Conservation (phyloP, 2,113 vertebrate genomes). For the Chelonoidis abingdonii region DNA sequence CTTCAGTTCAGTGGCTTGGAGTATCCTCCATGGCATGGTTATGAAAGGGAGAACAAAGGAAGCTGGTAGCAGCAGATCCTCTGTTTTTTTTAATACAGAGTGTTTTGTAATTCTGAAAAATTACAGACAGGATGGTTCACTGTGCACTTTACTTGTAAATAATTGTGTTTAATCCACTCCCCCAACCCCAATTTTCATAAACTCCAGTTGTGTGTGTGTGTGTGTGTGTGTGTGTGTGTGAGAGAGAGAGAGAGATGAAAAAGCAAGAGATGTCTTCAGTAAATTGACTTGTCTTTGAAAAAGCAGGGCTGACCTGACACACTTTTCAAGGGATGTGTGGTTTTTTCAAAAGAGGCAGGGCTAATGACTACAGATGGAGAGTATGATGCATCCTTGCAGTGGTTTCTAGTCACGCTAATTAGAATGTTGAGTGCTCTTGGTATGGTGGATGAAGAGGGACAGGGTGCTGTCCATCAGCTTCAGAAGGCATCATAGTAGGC, state of each 20-base stretch:
- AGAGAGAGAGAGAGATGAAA: neutral
- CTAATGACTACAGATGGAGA: neutral
- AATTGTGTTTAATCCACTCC: neutral
- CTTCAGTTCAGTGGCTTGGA: neutral
- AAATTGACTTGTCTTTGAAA: neutral
- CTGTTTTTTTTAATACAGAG: neutral
- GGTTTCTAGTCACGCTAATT: fast-evolving
- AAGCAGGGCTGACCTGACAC: neutral
- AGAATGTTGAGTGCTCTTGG: neutral
- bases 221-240: neutral
- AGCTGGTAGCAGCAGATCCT: neutral
- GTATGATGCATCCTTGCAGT: neutral
- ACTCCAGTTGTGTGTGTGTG: neutral
- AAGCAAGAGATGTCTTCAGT: neutral
- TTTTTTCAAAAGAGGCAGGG: neutral
- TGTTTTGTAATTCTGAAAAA: neutral
- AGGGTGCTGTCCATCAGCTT: neutral
- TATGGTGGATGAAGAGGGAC: neutral
- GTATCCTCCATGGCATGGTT: fast-evolving
- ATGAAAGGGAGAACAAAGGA: neutral
- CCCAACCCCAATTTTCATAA: neutral
- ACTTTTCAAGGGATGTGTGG: neutral
- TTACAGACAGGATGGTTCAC: neutral
- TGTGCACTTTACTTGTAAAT: neutral
- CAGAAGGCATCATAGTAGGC: fast-evolving